These are phyloP conservation scores for Chromobotia macracanthus DNA, from an alignment of 2,797 vertebrate species.

Conservation along the genomic window DNA sequence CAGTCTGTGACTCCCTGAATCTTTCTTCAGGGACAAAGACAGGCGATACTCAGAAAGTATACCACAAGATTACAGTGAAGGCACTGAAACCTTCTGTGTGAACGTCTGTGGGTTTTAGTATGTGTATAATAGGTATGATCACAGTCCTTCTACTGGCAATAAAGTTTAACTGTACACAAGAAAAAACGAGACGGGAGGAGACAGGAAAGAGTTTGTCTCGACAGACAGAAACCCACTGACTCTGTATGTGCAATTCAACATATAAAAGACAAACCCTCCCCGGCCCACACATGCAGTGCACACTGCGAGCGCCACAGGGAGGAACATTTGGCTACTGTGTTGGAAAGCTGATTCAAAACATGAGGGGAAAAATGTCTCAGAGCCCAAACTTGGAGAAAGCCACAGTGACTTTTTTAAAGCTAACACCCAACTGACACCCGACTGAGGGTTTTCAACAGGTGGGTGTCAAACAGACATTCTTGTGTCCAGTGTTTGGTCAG, in stretches of 20 bases:
- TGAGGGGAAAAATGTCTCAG: background rate
- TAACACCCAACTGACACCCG: too few relatives aligned
- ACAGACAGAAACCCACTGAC: background rate
- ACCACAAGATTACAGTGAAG: background rate
- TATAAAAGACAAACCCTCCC: background rate
- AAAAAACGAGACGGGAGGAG: background rate
- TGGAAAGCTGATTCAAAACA: constrained; percentile 33
- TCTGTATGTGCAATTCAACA: constrained; percentile 1
- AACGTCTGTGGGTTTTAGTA: background rate
- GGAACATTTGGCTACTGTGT: background rate
- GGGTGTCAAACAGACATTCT: constrained; percentile 27
- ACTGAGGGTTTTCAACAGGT: constrained; percentile 26
- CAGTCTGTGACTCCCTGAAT: background rate
- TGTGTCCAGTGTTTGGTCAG: constrained; percentile 7
- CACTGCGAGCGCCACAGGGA: background rate
- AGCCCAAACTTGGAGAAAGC: background rate
- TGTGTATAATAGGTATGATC: background rate
- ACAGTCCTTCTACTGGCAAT: background rate
- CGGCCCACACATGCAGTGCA: background rate
- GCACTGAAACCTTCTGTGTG: background rate
- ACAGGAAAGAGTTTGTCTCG: background rate
- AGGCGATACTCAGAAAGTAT: background rate
- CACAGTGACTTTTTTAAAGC: background rate
- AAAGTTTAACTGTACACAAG: background rate
- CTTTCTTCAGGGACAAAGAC: background rate